These are phyloP conservation scores for Phalacrocorax carbo DNA, from an alignment of 2,113 vertebrate species.

Conservation along the genomic window DNA sequence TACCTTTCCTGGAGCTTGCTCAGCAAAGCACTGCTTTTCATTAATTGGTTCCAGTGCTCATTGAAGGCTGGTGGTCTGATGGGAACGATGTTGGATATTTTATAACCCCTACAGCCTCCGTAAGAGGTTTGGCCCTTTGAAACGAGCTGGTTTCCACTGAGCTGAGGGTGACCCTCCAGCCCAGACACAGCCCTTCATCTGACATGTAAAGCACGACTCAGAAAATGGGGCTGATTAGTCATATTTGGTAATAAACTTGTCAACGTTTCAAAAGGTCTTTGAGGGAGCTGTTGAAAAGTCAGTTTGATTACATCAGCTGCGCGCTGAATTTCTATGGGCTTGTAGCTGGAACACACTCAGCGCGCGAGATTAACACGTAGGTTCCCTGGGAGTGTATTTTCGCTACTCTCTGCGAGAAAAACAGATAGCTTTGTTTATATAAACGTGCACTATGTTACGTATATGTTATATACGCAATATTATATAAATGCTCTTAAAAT, in stretches of 20 bases:
- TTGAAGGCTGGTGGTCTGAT: neutral
- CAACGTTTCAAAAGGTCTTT: neutral
- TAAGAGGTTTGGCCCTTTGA: neutral
- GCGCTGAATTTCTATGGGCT: neutral
- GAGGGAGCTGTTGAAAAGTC: neutral
- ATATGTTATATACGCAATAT: neutral
- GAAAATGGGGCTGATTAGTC: neutral
- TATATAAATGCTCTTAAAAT: neutral
- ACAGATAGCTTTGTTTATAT: neutral
- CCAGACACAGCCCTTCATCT: neutral
- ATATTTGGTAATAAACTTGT: neutral
- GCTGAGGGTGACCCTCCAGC: neutral
- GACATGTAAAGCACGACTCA: neutral
- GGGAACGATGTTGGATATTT: accelerated
- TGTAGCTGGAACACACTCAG: neutral
- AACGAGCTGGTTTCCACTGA: neutral
- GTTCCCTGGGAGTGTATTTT: neutral
- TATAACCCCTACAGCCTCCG: neutral
- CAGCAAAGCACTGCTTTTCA: accelerated
- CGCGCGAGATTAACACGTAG: neutral
- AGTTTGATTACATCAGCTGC: neutral
- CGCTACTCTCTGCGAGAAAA: neutral
- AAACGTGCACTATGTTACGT: neutral
- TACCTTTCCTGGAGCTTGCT: neutral
- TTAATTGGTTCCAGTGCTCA: neutral